Evolutionary conservation across 2,113 vertebrate genomes (phyloP), one percentile per base, ranked within the genome.

Genomic region (Amphilophus citrinellus): DNA sequence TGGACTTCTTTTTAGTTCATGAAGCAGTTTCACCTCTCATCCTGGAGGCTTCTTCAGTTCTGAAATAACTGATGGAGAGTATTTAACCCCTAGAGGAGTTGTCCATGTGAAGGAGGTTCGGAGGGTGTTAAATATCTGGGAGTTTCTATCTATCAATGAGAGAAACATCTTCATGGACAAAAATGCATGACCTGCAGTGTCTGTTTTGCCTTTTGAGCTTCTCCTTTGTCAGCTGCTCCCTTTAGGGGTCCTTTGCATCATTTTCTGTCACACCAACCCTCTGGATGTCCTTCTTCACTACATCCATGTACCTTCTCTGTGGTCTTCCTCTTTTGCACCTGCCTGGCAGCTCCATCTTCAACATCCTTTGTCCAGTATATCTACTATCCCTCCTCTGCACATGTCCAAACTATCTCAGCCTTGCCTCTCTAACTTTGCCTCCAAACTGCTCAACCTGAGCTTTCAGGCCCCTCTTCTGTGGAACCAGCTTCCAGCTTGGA

Each of bases 331-430:
- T 10, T 18, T 68, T 68, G 14, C 1, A 18, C 0, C 65, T 27
- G 39, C 65, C 39, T 68, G 27, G 35, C 39, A 68, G 44, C 39
- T 68, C 65, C 65, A 68, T 47, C 42, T 68, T 68, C 65, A 27
- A 14, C 22, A 47, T 27, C 65, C 22, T 47, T 1, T 68, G 39
- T 47, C 24, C 22, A 68, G 7, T 0, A 0, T 71, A 35, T 35
- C 0, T 8, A 71, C 42, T 50, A 50, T 0, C 22, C 63, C 14
- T 68, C 63, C 17, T 47, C 42, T 30, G 42, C 27, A 71, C 9
- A 50, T 30, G 24, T 50, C 42, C 5, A 68, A 18, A 47, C 39
- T 9, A 1, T 27, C 63, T 44, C 63, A 44, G 39, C n/a, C 37
- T 66, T 66, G n/a, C 13, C 0, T 66, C n/a, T 0, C 37, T 10